Base-by-base conservation (phyloP, 37 sponge, comb jelly and placozoan genomes). In the Tethya wilhelma region DNA sequence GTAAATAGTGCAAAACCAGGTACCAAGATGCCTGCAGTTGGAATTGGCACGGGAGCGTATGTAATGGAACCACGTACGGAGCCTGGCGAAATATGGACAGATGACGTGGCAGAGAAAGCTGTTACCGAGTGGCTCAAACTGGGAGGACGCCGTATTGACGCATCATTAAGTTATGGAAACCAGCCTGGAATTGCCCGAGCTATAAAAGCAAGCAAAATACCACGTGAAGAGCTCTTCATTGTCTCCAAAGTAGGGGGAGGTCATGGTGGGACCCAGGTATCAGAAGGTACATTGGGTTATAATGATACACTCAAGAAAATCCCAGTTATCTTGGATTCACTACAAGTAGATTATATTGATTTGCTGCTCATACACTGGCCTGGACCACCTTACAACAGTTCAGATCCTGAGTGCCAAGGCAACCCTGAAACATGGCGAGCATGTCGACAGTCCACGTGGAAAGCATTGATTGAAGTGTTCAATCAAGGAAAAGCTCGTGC, bases 311-410 rank as follows among this genome's bases (percentile, higher is more conserved):
- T 77, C 5, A 22, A 11, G 20, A 64, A 77, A 31, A 23, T 77
- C 33, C 22, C 68, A 31, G 26, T 33, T 6, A 58, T 77, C 14
- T 65, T 77, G 20, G 38, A 36, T 8, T 12, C 25, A 62, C 40
- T 77, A 28, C 55, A 77, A 49, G 30, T 31, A 8, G 55, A 49
- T 26, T 77, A 77, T 63, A 65, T 77, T 7, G 78, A 77, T 63
- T 26, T 77, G 36, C 78, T 77, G 17, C 64, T 77, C 34, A 77
- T 77, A 26, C 78, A 77, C 44, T 77, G 63, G 63, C 78, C 78
- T 23, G 44, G 42, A 31, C 64, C 39, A 7, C 42, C 65, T 8
- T 14, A 39, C 9, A 39, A 31, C 20, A 33, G 26, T 31, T 38
- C 62, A 37, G 65, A 63, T 64, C 59, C 64, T 26, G 44, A 7